Evolutionary conservation across 2,113 vertebrate genomes (phyloP).

Genomic region (Myrmophylax atrothorax): DNA sequence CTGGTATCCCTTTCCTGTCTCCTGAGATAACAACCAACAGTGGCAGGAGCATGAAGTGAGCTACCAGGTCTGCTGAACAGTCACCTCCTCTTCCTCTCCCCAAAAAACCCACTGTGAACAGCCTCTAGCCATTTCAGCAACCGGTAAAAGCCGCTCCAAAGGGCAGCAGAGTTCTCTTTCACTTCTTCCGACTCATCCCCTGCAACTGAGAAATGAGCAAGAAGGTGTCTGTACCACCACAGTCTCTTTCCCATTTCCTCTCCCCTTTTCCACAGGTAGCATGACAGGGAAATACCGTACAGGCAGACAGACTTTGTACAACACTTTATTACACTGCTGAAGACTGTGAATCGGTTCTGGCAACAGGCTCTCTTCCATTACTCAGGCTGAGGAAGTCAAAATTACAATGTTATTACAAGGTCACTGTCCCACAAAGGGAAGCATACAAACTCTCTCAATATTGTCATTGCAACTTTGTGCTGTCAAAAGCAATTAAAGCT

Average conservation of each 20-base stretch:
- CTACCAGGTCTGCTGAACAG: not conserved
- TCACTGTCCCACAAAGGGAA: not conserved
- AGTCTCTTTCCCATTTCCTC: not conserved
- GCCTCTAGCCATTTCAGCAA: not conserved
- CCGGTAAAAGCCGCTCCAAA: not conserved
- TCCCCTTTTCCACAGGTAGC: not conserved
- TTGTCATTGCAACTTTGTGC: not conserved
- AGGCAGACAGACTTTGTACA: not conserved
- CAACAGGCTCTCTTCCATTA: not conserved
- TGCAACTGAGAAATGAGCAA: not conserved
- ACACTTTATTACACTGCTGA: conserved; percentile 19
- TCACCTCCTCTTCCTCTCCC: not conserved
- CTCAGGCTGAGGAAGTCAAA: not conserved
- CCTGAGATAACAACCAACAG: not conserved
- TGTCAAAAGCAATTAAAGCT: not conserved
- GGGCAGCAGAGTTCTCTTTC: not conserved
- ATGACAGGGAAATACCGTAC: not conserved
- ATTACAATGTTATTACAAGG: not conserved
- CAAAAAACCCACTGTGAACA: not conserved
- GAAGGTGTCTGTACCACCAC: rapidly evolving
- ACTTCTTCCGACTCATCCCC: not conserved
- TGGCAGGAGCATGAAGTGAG: not conserved
- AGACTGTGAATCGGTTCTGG: not conserved
- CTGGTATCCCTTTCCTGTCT: not conserved
- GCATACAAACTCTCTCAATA: not conserved